Conservation (phyloP, 2,113 vertebrate species). For the Pardalotus punctatus region DNA sequence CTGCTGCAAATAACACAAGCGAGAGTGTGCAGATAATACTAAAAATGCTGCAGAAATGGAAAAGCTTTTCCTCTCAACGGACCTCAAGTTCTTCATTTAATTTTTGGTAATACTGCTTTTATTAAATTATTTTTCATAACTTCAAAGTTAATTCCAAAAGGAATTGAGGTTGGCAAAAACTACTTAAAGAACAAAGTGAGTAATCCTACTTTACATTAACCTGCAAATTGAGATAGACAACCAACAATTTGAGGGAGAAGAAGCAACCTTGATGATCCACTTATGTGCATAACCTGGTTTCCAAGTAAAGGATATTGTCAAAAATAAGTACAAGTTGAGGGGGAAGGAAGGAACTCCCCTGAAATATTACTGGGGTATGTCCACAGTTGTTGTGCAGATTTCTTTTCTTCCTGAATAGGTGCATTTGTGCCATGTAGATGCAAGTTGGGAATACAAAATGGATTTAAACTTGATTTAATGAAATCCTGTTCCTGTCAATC, state of each 20-base stretch:
- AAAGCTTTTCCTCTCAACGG: constrained; percentile 24
- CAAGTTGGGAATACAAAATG: neutral
- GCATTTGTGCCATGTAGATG: neutral
- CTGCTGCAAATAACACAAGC: constrained; percentile 3
- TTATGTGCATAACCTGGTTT: neutral
- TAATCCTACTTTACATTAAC: constrained; percentile 2
- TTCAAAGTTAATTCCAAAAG: constrained; percentile 30
- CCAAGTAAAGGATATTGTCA: neutral
- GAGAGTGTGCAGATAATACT: neutral
- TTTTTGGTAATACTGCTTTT: neutral
- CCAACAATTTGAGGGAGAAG: neutral
- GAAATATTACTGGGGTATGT: neutral
- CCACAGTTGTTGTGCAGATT: neutral
- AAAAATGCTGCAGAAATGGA: neutral
- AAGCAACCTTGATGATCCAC: neutral
- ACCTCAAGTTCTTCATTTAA: neutral
- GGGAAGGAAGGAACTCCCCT: neutral
- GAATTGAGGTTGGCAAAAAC: neutral
- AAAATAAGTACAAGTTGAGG: neutral
- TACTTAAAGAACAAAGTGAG: constrained; percentile 5
- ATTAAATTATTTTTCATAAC: constrained; percentile 8
- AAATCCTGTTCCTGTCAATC: neutral
- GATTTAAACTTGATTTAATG: neutral
- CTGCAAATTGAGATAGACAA: constrained; percentile 7
- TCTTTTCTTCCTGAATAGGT: neutral